phyloP scores from a whole-genome alignment of 1,140 invertebrate species.

The Zaprionus taronus region DNA sequence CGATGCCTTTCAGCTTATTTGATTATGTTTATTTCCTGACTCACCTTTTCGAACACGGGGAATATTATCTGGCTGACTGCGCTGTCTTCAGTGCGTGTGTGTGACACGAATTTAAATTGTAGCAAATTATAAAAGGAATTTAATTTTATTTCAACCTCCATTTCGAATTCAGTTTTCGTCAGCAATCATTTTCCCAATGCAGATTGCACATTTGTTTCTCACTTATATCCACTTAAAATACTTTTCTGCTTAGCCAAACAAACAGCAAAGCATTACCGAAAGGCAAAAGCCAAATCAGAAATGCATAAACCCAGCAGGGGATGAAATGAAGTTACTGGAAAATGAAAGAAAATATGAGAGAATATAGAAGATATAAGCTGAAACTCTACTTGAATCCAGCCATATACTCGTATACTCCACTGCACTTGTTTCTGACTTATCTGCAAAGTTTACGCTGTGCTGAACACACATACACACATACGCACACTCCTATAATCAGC shows the following conservation, averaged over 20 bases:
- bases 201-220: background rate
- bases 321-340: slow-evolving; percentile 14
- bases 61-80: slow-evolving; percentile 47
- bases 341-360: background rate
- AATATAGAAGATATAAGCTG: slow-evolving; percentile 33
- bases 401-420: slow-evolving; percentile 60
- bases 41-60: slow-evolving; percentile 31
- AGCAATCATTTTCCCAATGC: background rate
- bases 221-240: slow-evolving; percentile 1
- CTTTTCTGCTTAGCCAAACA: background rate
- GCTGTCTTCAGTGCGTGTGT: background rate
- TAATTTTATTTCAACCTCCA: slow-evolving; percentile 11
- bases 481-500: slow-evolving; percentile 54
- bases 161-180: background rate
- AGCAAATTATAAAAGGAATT: slow-evolving; percentile 12
- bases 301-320: slow-evolving; percentile 40
- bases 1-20: slow-evolving; percentile 68
- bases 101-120: slow-evolving; percentile 26
- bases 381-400: slow-evolving; percentile 57
- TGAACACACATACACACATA: slow-evolving; percentile 47
- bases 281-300: slow-evolving; percentile 42
- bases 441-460: slow-evolving; percentile 69
- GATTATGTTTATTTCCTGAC: slow-evolving; percentile 77
- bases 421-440: slow-evolving; percentile 76
- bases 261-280: slow-evolving; percentile 34